phyloP scores from a whole-genome alignment of 2,113 vertebrate species.

The Caranx melampygus region DNA sequence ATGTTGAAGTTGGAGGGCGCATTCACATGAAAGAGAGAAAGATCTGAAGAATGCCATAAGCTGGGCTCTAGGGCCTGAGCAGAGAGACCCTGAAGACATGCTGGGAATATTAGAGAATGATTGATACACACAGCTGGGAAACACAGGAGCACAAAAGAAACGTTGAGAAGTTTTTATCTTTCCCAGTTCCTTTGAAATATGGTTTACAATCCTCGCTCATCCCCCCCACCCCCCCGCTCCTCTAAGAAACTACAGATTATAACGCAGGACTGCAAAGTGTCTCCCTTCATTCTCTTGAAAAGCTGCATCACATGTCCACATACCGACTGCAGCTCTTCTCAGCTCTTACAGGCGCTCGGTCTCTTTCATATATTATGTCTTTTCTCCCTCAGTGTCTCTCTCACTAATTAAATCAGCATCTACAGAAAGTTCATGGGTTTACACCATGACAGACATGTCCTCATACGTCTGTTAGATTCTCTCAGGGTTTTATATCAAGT shows the following conservation, averaged over 20 bases:
- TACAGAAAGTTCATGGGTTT: neutral
- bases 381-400: neutral
- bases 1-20: constrained; percentile 62
- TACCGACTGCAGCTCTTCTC: neutral
- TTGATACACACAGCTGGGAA: constrained; percentile 75
- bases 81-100: constrained; percentile 73
- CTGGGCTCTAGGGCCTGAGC: constrained; percentile 69
- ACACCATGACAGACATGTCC: neutral
- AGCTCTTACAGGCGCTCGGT: constrained; percentile 17
- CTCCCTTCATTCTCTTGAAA: constrained; percentile 64
- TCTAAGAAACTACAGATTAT: constrained; percentile 71
- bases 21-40: constrained; percentile 75
- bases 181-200: constrained; percentile 70
- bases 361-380: constrained; percentile 15
- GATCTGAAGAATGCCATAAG: constrained; percentile 77
- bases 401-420: constrained; percentile 28
- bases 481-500: too few relatives aligned
- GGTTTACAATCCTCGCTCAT: constrained; percentile 65
- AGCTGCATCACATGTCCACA: constrained; percentile 22
- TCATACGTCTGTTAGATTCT: too few relatives aligned
- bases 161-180: constrained; percentile 70
- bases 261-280: constrained; percentile 42
- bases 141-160: constrained; percentile 55
- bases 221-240: constrained; percentile 27
- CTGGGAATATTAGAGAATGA: constrained; percentile 77